A percentile compares a stretch with the other conserved stretches of the same genome.
phyloP scores from a whole-genome alignment of 2,888 invertebrate genomes.

The Hedya salicella region DNA sequence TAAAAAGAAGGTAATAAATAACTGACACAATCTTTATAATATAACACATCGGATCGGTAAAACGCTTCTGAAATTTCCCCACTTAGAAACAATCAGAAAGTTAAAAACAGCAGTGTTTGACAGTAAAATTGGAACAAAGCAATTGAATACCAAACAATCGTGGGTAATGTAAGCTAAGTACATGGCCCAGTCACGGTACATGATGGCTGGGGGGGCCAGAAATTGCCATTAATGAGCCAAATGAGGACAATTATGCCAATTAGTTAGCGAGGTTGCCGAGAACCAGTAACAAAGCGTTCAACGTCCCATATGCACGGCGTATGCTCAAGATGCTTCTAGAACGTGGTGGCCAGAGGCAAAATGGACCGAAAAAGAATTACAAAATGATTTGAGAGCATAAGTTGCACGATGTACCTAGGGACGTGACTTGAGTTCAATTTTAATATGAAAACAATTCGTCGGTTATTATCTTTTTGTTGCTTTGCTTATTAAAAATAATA shows the following conservation, averaged over 20 bases:
- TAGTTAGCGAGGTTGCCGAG: neutral
- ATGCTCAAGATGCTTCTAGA: neutral
- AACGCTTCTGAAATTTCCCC: neutral
- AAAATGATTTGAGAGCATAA: too few species aligned
- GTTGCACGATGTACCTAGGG: too few species aligned
- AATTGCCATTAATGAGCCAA: conserved; percentile 14
- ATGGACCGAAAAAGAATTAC: neutral
- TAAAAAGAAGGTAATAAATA: too few species aligned
- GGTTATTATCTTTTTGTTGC: too few species aligned
- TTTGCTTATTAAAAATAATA: too few species aligned
- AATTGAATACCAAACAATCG: neutral
- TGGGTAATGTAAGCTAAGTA: neutral
- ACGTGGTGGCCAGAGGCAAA: neutral
- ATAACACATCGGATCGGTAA: too few species aligned
- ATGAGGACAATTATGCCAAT: conserved; percentile 18
- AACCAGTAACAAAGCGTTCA: conserved; percentile 1
- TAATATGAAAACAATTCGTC: too few species aligned
- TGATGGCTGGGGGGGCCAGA: neutral
- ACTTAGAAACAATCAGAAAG: neutral
- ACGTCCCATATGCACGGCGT: neutral
- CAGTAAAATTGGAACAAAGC: neutral
- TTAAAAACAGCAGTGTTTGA: neutral
- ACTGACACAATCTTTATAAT: too few species aligned
- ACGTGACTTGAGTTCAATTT: too few species aligned
- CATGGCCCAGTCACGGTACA: neutral